Conservation (phyloP, 2,113 vertebrate genomes). For the Pyxicephalus adspersus region DNA sequence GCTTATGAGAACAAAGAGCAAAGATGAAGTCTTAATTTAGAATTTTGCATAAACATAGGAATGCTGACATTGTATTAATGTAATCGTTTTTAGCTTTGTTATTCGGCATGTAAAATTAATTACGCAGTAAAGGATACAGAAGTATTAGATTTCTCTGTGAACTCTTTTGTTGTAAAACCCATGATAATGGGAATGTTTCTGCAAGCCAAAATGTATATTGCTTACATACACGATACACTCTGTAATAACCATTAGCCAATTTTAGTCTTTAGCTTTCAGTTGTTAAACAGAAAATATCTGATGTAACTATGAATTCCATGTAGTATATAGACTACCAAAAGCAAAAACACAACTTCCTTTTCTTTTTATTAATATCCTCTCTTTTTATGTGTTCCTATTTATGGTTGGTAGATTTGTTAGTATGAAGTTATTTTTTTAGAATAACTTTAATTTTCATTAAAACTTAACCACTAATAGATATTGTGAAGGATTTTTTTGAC, state of each 20-base stretch:
- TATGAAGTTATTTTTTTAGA: no score
- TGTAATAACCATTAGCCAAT: constrained; percentile 25
- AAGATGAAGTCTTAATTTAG: constrained; percentile 53
- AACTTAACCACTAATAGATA: no score
- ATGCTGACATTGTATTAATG: constrained; percentile 50
- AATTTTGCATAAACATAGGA: constrained; percentile 43
- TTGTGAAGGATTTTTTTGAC: no score
- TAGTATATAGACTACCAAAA: no score
- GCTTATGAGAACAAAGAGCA: constrained; percentile 50
- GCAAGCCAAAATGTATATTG: constrained; percentile 22
- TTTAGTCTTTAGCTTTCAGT: constrained; percentile 5
- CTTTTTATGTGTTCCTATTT: not conserved
- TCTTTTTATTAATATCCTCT: no score
- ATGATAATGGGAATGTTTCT: constrained; percentile 50
- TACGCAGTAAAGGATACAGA: constrained; percentile 48
- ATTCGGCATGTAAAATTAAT: constrained; percentile 52
- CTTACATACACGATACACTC: constrained; percentile 27
- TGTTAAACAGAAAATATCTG: constrained; percentile 16
- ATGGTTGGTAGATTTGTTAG: not conserved
- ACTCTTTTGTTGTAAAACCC: constrained; percentile 48
- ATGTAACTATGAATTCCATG: not conserved
- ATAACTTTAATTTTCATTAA: no score
- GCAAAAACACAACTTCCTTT: no score
- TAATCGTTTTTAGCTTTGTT: constrained; percentile 50
- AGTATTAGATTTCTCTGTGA: constrained; percentile 45